Evolutionary conservation across 2,888 invertebrate genomes (phyloP), one percentile per base, ranked within the genome.

Genomic region (Drosophila kokeensis): DNA sequence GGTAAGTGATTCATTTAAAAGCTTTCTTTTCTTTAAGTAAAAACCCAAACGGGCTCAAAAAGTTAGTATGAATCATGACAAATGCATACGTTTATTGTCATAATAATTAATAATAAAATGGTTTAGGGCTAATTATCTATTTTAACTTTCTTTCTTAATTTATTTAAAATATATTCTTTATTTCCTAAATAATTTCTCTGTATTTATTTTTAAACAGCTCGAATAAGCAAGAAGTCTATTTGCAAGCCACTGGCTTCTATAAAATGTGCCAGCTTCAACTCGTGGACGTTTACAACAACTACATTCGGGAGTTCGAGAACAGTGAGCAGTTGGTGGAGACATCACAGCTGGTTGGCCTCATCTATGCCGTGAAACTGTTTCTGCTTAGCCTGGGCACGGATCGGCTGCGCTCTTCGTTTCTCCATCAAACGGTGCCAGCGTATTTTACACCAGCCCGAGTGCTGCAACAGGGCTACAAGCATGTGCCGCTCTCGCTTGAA

Each of bases 231-330:
- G 93, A 93, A 54, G 91, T 92, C 8, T 91, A 92, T 54, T 80
- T 92, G 15, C 93, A 93, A 70, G 93, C 93, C 32, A 91, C 91
- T 7, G 93, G 93, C 1, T 93, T 93, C 76, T 93, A 93, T 61
- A 91, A 92, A 73, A 93, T 93, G 93, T 93, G 93, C 30, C 91
- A 92, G 53, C 72, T 92, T 27, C 88, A 89, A 32, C 63, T 91
- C 34, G 79, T 89, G 4, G 92, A 92, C 36, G 92, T 92, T 13
- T 92, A 91, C 42, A 78, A 81, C 27, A 89, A 93, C 61, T 92
- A 91, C 34, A 89, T 93, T 18, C 79, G 79, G n/a, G 81, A 88
- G n/a, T 73, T 82, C 21, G 67, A 80, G 42, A 78, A 82, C 36
- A 76, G 52, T 36, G 75, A 79, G 6, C 77, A 82, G 29, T 36